Evolutionary conservation across 1,140 invertebrate genomes (phyloP).

Genomic region (Coboldia fuscipes): DNA sequence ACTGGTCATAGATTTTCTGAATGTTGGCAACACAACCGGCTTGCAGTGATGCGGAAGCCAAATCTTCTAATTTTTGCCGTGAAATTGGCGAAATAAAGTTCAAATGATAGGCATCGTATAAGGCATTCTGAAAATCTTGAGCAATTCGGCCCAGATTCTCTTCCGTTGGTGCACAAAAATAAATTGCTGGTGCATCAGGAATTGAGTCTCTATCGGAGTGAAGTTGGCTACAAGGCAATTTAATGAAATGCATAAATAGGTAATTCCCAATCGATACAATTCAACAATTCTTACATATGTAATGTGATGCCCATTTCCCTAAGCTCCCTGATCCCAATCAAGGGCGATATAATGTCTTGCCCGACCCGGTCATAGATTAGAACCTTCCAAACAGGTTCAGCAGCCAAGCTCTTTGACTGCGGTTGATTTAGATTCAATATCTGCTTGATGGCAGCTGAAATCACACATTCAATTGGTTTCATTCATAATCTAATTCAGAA

Average conservation of each 20-base stretch:
- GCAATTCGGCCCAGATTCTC: slow-evolving; percentile 90
- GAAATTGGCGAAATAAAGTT: slow-evolving; percentile 97
- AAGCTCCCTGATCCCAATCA: slow-evolving; percentile 90
- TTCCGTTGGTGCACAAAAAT: slow-evolving; percentile 94
- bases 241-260: not conserved
- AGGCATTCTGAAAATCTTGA: slow-evolving; percentile 73
- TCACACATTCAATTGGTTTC: slow-evolving; percentile 6
- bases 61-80: slow-evolving; percentile 83
- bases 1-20: slow-evolving; percentile 92
- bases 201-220: slow-evolving; percentile 89
- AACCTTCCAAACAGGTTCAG: slow-evolving; percentile 87
- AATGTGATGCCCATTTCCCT: slow-evolving; percentile 90
- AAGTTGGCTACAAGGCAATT: slow-evolving; percentile 41
- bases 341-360: slow-evolving; percentile 94
- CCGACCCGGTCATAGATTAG: slow-evolving; percentile 89
- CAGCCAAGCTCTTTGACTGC: slow-evolving; percentile 44
- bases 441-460: slow-evolving; percentile 64
- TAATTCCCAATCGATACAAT: not conserved
- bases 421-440: slow-evolving; percentile 85
- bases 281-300: slow-evolving; percentile 59
- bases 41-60: slow-evolving; percentile 78
- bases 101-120: slow-evolving; percentile 91
- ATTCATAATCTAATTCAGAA: slow-evolving; percentile 4
- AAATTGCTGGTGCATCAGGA: slow-evolving; percentile 95
- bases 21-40: slow-evolving; percentile 74